Evolutionary conservation across 2,113 vertebrate genomes (phyloP), one percentile per base, ranked within the genome.

Genomic region (Isichthys henryi): DNA sequence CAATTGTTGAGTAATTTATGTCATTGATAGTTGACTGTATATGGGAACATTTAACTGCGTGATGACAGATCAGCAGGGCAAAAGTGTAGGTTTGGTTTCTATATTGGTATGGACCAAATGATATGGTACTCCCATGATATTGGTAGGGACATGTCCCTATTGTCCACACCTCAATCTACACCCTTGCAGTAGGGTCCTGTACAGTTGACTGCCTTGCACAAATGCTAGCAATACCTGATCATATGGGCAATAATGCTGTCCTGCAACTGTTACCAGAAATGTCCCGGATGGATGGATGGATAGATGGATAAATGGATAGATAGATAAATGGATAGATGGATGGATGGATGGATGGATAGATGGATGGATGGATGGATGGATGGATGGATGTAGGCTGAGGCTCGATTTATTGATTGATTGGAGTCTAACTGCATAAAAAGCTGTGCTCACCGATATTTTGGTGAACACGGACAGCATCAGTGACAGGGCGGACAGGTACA

Each of bases 401-500:
- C n/a, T n/a, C n/a, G 4, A 21, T 80, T 0, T 1, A 80, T 35
- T 17, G 35, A 66, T 21, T 17, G 17, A 77, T 39, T 50, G 23
- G 17, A 17, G n/a, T 21, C 4, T 8, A 13, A 31, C 39, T 35
- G 10, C 45, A 50, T 56, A 7, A 10, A 56, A 43, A 23, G n/a
- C 21, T 43, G 2, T 35, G 91, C 97, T 93, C 94, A 99, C 98
- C 5, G 97, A 99, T 92, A 99, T 98, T 94, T 98, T 99, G 90
- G 97, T 99, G 94, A 98, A 98, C 94, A 99, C 91, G 0, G 98
- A 98, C 91, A 99, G 93, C 93, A 99, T 90, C 85, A 99, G 94
- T 0, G 96, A 97, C 90, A 99, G 95, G 88, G 95, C 93, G 0
- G 97, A 97, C 90, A 98, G 95, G 91, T 97, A 98, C 77, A 95